Evolutionary conservation across 2,113 vertebrate genomes (phyloP).

Genomic region (Formicarius rufipectus): DNA sequence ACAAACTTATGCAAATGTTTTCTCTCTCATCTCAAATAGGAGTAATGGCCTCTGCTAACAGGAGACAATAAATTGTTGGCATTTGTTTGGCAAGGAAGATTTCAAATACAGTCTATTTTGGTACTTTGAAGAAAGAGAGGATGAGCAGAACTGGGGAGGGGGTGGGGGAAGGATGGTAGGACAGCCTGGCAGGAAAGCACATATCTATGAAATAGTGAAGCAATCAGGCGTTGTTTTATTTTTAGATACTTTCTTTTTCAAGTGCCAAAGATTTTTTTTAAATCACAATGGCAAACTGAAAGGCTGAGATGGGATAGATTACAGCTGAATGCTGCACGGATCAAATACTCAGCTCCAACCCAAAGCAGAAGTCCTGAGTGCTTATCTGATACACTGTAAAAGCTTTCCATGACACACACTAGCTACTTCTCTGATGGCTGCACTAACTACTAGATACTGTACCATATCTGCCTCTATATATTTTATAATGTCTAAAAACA

Average conservation of each 20-base stretch:
- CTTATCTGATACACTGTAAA: not conserved
- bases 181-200: not conserved
- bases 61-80: not conserved
- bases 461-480: not conserved
- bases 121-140: not conserved
- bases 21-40: not conserved
- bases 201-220: constrained; percentile 1
- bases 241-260: constrained; percentile 48
- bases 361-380: not conserved
- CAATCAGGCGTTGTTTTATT: constrained; percentile 4
- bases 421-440: not conserved
- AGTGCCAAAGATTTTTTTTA: constrained; percentile 22
- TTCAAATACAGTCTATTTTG: not conserved
- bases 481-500: not conserved
- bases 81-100: not conserved
- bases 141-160: not conserved
- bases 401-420: not conserved
- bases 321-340: not conserved
- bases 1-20: not conserved
- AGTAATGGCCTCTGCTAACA: not conserved
- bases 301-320: constrained; percentile 24
- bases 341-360: constrained; percentile 34
- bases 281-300: constrained; percentile 48
- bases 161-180: not conserved
- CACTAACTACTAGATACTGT: not conserved